Percentiles rank a stretch among this genome's conserved stretches.
Conservation (phyloP, 2,797 vertebrate species). For the Hippocampus kuda region DNA sequence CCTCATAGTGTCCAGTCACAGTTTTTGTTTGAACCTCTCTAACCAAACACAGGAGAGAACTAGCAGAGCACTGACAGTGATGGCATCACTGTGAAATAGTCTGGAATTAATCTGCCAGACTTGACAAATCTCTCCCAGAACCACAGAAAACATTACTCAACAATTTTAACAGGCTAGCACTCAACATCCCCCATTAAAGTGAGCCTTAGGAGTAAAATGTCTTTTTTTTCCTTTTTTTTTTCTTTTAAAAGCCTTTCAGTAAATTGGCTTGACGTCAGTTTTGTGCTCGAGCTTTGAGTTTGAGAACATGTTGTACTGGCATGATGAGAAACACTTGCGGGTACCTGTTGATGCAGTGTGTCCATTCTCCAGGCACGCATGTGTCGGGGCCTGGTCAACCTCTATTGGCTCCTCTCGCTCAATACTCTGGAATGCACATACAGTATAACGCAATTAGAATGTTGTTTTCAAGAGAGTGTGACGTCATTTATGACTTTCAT, state of each 20-base stretch:
- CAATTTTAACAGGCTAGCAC: constrained; percentile 3
- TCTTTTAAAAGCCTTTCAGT: constrained; percentile 1
- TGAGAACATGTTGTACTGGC: constrained; percentile 4
- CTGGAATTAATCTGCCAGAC: constrained; percentile 7
- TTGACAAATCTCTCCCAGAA: constrained; percentile 2
- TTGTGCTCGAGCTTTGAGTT: background rate
- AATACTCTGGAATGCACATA: constrained; percentile 61
- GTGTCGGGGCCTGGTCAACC: constrained; percentile 51
- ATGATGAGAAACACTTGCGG: constrained; percentile 6
- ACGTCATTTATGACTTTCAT: constrained; percentile 26
- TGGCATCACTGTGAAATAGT: constrained; percentile 10
- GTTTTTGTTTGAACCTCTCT: background rate
- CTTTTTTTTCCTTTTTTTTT: too few relatives aligned
- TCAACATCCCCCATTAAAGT: constrained; percentile 1
- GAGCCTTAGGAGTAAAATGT: background rate
- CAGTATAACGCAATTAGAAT: constrained; percentile 9
- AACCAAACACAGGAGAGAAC: background rate
- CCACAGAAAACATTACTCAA: constrained; percentile 4
- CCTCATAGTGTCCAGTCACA: background rate
- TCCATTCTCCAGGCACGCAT: constrained; percentile 55
- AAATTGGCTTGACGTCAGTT: constrained; percentile 2
- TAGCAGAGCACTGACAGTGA: background rate
- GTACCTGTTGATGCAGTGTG: constrained; percentile 55
- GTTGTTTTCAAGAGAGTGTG: constrained; percentile 10
- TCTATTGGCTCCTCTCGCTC: constrained; percentile 70